Base-by-base conservation (phyloP, 2,113 vertebrate genomes). In the Alces alces region DNA sequence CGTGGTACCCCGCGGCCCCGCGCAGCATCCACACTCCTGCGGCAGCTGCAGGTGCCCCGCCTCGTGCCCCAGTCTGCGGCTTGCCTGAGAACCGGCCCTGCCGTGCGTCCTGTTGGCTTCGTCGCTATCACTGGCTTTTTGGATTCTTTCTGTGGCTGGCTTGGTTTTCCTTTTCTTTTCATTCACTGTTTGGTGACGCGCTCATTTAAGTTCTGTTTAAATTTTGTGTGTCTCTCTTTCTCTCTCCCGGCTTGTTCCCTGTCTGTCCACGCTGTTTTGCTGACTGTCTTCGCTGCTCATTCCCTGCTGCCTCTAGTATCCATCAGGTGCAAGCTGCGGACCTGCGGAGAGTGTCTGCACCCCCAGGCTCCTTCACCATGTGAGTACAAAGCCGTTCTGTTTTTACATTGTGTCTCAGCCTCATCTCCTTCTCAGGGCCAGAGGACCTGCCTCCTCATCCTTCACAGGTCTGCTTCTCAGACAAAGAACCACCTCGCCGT, bases 361-460 rank as follows among this genome's bases (percentile, higher is more conserved):
- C 99, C 99, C 99, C 99, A 0, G 99, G 99, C 99, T 99, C 99
- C 99, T 99, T 99, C 99, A 99, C 99, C 98, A 99, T 99, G 99
- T 99, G 99, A 99, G 99, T 99, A 99, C 98, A 89, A 86, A 43
- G 90, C 80, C 78, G 93, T 98, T 97, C 97, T 13, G 52, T 98
- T 98, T 91, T 90, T 98, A 93, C 85, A 39, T 86, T 96, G 94
- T 9, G 39, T 94, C 78, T 76, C 70, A 25, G 70, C 70, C 23
- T 39, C 70, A 43, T 76, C 39, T 39, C 70, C 66, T 73, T 10
- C 6, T 27, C 70, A 27, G 70, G 70, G 47, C 2, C 12, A 36
- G 50, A 6, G 12, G 14, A 17, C 66, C 92, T n/a, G 43, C 70
- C 5, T 80, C 80, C 55, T 45, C 86, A 39, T 79, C 43, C 70